Evolutionary conservation across 2,113 vertebrate species (phyloP).

Genomic region (Leucopternis melanops): DNA sequence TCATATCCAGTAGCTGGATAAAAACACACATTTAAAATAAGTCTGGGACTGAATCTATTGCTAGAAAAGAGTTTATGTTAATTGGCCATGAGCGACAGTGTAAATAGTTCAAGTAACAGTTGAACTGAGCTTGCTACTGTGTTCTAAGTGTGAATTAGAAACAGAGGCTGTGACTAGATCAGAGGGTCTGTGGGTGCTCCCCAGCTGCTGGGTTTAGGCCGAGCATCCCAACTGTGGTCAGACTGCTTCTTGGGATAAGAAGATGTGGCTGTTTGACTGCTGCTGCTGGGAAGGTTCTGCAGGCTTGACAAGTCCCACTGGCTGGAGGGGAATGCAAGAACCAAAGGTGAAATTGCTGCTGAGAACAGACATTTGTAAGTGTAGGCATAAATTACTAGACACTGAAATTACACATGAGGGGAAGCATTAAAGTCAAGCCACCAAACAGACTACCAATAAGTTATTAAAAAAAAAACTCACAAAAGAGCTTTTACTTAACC

Average conservation of each 20-base stretch:
- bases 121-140: neutral
- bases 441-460: neutral
- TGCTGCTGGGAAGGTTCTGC: neutral
- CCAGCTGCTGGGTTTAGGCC: neutral
- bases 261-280: neutral
- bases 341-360: neutral
- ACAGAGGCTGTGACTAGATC: neutral
- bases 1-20: neutral
- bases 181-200: neutral
- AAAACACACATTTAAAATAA: neutral
- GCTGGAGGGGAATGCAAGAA: neutral
- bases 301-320: neutral
- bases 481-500: neutral
- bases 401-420: neutral
- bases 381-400: neutral
- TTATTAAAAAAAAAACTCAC: neutral
- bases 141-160: neutral
- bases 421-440: neutral
- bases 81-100: neutral
- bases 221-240: neutral
- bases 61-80: neutral
- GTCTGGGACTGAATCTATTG: neutral
- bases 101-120: neutral
- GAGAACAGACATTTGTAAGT: neutral
- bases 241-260: neutral